phyloP scores from a whole-genome alignment of 2,888 invertebrate genomes.

The Lasius fuliginosus region DNA sequence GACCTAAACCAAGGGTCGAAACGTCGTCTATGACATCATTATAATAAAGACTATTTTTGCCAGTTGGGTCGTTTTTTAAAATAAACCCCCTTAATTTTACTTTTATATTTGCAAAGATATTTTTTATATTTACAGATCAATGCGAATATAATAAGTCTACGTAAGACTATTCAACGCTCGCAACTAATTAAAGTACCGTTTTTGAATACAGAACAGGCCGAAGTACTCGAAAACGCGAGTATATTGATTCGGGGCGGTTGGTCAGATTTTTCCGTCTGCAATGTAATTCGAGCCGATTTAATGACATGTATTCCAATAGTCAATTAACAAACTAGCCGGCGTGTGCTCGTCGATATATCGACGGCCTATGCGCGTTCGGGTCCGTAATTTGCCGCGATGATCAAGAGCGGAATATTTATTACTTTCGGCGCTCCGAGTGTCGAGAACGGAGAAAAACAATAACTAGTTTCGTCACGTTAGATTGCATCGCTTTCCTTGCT shows the following conservation, averaged over 20 bases:
- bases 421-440: constrained; percentile 13
- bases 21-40: too few relatives aligned
- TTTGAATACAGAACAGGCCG: not conserved
- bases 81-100: too few relatives aligned
- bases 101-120: not conserved
- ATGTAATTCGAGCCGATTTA: constrained; percentile 35
- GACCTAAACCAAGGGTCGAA: too few relatives aligned
- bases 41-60: too few relatives aligned
- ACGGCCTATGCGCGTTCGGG: constrained; percentile 61
- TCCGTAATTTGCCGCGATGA: constrained; percentile 70
- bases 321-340: constrained; percentile 61
- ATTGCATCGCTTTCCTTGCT: constrained; percentile 30
- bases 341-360: constrained; percentile 38
- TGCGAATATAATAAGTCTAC: not conserved
- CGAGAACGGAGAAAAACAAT: constrained; percentile 32
- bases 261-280: constrained; percentile 35
- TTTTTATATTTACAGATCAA: not conserved
- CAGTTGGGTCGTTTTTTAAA: too few relatives aligned
- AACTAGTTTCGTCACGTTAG: constrained; percentile 25
- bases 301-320: constrained; percentile 57
- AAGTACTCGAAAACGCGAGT: constrained; percentile 23
- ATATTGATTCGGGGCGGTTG: constrained; percentile 7
- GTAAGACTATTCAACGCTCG: not conserved
- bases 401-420: constrained; percentile 63
- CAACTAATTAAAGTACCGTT: not conserved